Evolutionary conservation across 1,140 invertebrate species (phyloP).

Genomic region (Ganaspis sp.): DNA sequence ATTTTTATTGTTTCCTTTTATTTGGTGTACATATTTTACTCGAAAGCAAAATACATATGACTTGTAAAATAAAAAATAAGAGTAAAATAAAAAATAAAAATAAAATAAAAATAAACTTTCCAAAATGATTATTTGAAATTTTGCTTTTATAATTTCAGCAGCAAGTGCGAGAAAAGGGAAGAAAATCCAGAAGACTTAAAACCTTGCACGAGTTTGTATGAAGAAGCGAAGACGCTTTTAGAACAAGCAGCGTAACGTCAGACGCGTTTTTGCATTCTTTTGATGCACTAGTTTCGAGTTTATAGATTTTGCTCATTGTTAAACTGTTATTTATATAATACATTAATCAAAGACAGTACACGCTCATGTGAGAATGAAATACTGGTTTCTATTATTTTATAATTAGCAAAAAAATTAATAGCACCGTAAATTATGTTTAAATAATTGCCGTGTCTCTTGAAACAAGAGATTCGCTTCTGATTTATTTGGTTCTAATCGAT

Average conservation of each 20-base stretch:
- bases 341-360: neutral
- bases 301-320: neutral
- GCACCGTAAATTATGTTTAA: too few relatives aligned
- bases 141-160: slow-evolving; percentile 40
- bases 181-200: slow-evolving; percentile 65
- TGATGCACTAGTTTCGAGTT: neutral
- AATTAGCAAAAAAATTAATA: neutral
- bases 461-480: too few relatives aligned
- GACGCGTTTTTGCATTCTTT: neutral
- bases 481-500: neutral
- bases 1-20: too few relatives aligned
- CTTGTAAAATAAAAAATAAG: too few relatives aligned
- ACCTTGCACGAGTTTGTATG: slow-evolving; percentile 68
- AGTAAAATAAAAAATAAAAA: too few relatives aligned
- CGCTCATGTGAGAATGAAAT: neutral
- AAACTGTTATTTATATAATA: neutral
- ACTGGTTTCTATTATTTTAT: slow-evolving; percentile 2
- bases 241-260: slow-evolving; percentile 58
- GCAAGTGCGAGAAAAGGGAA: slow-evolving; percentile 50
- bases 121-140: too few relatives aligned
- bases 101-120: too few relatives aligned
- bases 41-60: too few relatives aligned
- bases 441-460: too few relatives aligned
- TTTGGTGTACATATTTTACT: too few relatives aligned
- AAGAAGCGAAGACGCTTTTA: slow-evolving; percentile 70